Evolutionary conservation across 2,888 invertebrate species (phyloP).

Genomic region (Leptothorax acervorum): DNA sequence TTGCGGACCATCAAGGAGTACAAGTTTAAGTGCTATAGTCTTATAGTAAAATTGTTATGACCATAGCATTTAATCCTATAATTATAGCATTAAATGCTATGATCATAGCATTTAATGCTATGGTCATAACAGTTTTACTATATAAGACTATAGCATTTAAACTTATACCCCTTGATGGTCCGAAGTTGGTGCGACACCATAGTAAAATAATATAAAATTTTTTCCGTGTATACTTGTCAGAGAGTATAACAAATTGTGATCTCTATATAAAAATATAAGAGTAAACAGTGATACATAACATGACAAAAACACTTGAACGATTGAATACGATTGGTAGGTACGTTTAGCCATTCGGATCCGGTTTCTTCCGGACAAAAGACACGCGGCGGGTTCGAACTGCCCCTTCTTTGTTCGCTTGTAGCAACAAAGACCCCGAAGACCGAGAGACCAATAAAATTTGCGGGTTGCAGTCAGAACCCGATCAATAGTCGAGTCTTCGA

Average conservation of each 20-base stretch:
- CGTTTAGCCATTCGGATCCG: neutral
- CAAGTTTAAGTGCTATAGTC: no score
- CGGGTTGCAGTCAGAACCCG: constrained; percentile 42
- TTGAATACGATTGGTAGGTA: neutral
- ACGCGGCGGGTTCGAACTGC: neutral
- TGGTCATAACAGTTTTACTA: no score
- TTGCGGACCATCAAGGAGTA: no score
- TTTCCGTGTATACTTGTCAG: neutral
- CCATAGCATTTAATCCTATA: no score
- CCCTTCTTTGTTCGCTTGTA: constrained; percentile 43
- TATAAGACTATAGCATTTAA: no score
- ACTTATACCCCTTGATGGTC: no score
- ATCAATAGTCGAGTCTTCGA: constrained; percentile 62
- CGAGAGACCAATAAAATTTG: constrained; percentile 57
- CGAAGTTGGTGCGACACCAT: no score
- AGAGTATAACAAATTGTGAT: neutral
- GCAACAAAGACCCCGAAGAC: constrained; percentile 30
- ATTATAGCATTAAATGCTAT: no score
- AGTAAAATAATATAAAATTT: no score
- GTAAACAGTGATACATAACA: neutral
- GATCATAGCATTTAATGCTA: no score
- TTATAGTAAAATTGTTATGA: no score
- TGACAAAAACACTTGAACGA: neutral
- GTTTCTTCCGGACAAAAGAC: constrained; percentile 46
- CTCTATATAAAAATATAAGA: neutral